phyloP scores from a whole-genome alignment of 2,888 invertebrate genomes.

The Athrips mouffetella region DNA sequence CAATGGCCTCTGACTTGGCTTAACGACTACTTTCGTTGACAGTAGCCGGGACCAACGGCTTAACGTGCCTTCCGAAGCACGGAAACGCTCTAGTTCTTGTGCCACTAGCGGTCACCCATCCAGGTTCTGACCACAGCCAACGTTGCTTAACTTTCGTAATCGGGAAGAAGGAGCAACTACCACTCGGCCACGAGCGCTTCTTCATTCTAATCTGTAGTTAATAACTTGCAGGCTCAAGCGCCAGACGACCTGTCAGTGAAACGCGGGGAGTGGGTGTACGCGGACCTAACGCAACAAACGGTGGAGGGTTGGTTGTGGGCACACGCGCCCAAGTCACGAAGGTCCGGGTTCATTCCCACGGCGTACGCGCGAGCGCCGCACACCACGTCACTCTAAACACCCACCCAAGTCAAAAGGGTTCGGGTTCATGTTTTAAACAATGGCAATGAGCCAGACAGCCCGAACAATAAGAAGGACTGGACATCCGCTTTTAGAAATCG shows the following conservation, averaged over 20 bases:
- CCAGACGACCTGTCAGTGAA: constrained; percentile 94
- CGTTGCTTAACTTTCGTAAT: no score
- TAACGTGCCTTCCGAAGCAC: no score
- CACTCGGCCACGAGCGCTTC: neutral
- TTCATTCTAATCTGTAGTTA: neutral
- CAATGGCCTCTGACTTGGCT: no score
- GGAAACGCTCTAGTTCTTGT: no score
- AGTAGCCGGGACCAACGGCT: no score
- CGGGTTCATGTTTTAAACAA: neutral
- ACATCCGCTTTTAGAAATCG: no score
- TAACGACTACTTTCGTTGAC: no score
- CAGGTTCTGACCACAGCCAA: no score
- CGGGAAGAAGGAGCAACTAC: no score
- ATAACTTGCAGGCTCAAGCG: constrained; percentile 85
- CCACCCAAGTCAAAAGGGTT: constrained; percentile 5
- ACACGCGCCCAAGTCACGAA: constrained; percentile 93
- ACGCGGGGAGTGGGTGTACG: constrained; percentile 96
- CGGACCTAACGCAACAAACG: constrained; percentile 94
- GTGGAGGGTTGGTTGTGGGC: constrained; percentile 97
- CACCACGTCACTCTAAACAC: constrained; percentile 87
- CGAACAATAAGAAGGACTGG: no score
- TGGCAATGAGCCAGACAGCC: no score
- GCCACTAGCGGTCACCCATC: no score
- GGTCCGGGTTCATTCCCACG: constrained; percentile 97
- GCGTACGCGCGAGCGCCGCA: constrained; percentile 95